These are phyloP conservation scores for Drosophila neutralis DNA, from an alignment of 2,888 invertebrate species.

Conservation along the genomic window DNA sequence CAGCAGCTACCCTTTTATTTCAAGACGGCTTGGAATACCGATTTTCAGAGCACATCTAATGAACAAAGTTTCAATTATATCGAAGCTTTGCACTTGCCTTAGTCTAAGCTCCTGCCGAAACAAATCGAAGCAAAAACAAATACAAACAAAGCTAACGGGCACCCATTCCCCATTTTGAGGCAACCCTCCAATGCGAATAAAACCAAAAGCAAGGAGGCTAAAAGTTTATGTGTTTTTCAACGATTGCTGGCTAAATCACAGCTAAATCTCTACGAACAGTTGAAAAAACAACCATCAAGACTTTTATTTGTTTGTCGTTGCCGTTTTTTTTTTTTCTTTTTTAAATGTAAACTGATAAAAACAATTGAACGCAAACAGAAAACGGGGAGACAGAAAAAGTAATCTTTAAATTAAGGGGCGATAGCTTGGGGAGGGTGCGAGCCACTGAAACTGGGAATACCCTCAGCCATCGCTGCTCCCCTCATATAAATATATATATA, in stretches of 20 bases:
- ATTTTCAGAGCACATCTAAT: slow-evolving; percentile 59
- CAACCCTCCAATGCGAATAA: slow-evolving; percentile 60
- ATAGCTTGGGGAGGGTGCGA: slow-evolving; percentile 15
- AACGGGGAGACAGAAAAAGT: slow-evolving; percentile 49
- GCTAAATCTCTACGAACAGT: slow-evolving; percentile 71
- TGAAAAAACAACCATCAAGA: slow-evolving; percentile 44
- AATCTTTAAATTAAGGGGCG: slow-evolving; percentile 75
- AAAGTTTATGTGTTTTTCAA: slow-evolving; percentile 77
- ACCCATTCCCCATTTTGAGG: background rate
- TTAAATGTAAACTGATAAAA: slow-evolving; percentile 82
- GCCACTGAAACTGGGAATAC: slow-evolving; percentile 4
- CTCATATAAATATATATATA: slow-evolving; percentile 3
- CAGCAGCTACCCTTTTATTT: slow-evolving; percentile 15
- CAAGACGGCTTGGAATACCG: background rate
- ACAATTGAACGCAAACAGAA: slow-evolving; percentile 79
- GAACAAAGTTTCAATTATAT: slow-evolving; percentile 76
- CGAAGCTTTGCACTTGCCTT: slow-evolving; percentile 58
- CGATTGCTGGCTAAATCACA: slow-evolving; percentile 77
- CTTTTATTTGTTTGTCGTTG: slow-evolving; percentile 71
- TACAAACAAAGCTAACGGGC: slow-evolving; percentile 41
- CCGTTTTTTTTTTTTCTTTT: slow-evolving; percentile 49
- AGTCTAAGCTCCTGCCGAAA: slow-evolving; percentile 52
- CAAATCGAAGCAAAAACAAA: slow-evolving; percentile 67
- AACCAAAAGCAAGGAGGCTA: slow-evolving; percentile 55
- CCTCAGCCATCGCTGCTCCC: slow-evolving; percentile 8